Percentiles rank a stretch among this genome's conserved stretches.
These are phyloP conservation scores for Poecilus cupreus DNA, from an alignment of 2,888 invertebrate species.

Conservation along the genomic window DNA sequence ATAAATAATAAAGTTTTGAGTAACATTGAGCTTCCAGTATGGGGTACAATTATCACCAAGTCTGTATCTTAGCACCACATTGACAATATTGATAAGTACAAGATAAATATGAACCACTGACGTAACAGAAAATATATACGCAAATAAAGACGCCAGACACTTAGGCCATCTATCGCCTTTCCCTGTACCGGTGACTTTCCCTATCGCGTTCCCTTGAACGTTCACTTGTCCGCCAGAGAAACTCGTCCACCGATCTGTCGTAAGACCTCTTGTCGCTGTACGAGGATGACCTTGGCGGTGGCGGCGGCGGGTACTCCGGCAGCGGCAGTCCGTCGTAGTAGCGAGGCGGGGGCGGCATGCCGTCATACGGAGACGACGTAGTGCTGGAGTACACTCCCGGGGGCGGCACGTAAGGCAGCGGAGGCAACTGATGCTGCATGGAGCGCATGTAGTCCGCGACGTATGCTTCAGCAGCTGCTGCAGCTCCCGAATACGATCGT, in stretches of 20 bases:
- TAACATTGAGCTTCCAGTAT: conserved; percentile 42
- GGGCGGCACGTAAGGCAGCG: conserved; percentile 89
- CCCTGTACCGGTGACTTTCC: conserved; percentile 73
- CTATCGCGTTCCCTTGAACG: conserved; percentile 74
- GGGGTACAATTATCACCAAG: conserved; percentile 43
- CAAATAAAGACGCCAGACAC: conserved; percentile 30
- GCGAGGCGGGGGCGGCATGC: conserved; percentile 80
- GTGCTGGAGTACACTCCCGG: conserved; percentile 75
- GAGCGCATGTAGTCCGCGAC: conserved; percentile 93
- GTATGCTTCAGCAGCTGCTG: conserved; percentile 88
- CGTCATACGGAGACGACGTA: conserved; percentile 76
- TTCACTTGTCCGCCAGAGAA: conserved; percentile 87
- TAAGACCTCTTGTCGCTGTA: conserved; percentile 86
- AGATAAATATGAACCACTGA: conserved; percentile 56
- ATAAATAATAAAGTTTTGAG: conserved; percentile 1
- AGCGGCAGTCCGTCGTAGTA: conserved; percentile 87
- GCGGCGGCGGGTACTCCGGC: conserved; percentile 82
- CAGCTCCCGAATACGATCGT: conserved; percentile 73
- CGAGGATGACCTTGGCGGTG: conserved; percentile 75
- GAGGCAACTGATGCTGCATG: conserved; percentile 90
- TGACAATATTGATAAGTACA: conserved; percentile 60
- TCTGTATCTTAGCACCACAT: conserved; percentile 58
- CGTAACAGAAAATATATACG: conserved; percentile 50
- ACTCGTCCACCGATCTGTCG: conserved; percentile 92
- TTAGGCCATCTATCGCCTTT: conserved; percentile 70